Base-by-base conservation (phyloP, 2,888 invertebrate species). In the Eueremaeus valkanovi region DNA sequence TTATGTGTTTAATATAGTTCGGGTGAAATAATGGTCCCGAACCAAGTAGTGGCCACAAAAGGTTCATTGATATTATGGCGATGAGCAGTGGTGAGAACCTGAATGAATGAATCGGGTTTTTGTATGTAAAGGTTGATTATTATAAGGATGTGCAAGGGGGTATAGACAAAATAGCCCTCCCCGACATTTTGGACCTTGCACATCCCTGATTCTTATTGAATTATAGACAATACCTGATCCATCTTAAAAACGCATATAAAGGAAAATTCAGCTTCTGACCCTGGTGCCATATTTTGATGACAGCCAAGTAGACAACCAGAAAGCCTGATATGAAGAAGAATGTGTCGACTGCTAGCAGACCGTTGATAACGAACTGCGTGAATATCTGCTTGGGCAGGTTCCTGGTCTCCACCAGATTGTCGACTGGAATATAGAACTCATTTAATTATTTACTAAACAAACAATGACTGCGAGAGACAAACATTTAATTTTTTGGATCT, bases 301-400 rank as follows among this genome's bases (percentile, higher is more conserved):
- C 33, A 3, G 29, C 8, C 5, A 61, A 18, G 18, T 61, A 61
- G 18, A 61, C 31, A 16, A 61, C 61, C n/a, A 61, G 27, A 31
- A 61, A 18, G 13, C 61, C 61, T 31, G 31, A 31, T 29, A 61
- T 61, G 27, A 61, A 61, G 61, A 61, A 61, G 31, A 61, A 61
- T 61, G 61, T 61, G 61, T 61, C 61, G 61, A 61, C 61, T 31
- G 31, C 27, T 1, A 61, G 27, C 1, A 61, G 18, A 13, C 8
- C 61, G 31, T 61, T 61, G 29, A 61, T 61, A 31, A 61, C 18
- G 18, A 61, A 27, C 31, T 61, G 61, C 6, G 33, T 61, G 21
- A 31, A 31, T 13, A 61, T 8, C 18, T 61, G 61, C n/a, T 36
- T 33, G 2, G 66, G 66, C 21, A 66, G n/a, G n/a, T 36, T 36